phyloP scores from a whole-genome alignment of 2,113 vertebrate genomes.

The Scopus umbretta region DNA sequence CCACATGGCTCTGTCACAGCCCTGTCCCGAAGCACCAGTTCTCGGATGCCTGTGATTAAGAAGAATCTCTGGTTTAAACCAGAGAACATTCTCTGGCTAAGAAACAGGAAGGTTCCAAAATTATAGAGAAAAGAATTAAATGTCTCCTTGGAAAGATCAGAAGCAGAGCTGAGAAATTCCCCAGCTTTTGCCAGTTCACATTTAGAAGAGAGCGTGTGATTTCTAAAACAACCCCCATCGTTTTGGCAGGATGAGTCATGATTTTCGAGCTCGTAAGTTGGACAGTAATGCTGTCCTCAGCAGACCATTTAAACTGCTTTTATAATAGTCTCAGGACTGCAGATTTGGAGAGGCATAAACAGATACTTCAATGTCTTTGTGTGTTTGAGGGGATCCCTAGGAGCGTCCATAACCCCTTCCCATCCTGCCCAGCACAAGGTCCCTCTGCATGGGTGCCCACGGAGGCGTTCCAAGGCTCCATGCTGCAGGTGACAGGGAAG shows the following conservation, averaged over 20 bases:
- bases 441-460: accelerated
- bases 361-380: not conserved
- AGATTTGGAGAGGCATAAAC: not conserved
- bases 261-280: not conserved
- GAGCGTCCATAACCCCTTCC: accelerated
- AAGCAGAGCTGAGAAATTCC: not conserved
- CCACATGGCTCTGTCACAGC: not conserved
- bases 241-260: not conserved
- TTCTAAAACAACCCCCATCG: not conserved
- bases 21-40: accelerated
- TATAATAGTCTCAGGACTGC: not conserved
- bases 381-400: not conserved
- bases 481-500: not conserved
- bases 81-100: not conserved
- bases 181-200: not conserved
- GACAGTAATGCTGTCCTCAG: not conserved
- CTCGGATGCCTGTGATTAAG: not conserved
- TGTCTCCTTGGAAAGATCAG: not conserved
- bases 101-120: not conserved
- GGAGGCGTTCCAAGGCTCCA: accelerated
- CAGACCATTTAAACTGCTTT: not conserved
- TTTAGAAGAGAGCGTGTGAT: not conserved
- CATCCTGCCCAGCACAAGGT: not conserved
- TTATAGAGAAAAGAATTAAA: not conserved
- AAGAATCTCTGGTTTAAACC: not conserved